Percentiles rank a stretch among this genome's conserved stretches.
These are phyloP conservation scores for Callithrix jacchus DNA, from an alignment of 2,113 vertebrate species.

Conservation along the genomic window DNA sequence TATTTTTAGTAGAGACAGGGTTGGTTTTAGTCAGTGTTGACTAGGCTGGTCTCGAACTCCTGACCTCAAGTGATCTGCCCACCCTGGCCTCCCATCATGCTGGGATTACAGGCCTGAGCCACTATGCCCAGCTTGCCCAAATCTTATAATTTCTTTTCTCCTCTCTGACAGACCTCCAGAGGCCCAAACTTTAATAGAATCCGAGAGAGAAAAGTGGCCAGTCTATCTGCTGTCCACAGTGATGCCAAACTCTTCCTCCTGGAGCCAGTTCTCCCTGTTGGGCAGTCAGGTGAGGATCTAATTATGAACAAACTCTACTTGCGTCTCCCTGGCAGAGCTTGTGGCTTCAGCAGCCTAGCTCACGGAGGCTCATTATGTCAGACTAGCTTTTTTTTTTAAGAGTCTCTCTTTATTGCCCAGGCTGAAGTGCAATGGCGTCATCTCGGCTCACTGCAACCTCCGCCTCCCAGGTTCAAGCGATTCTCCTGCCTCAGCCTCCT, in stretches of 20 bases:
- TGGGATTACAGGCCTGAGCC: too few relatives aligned
- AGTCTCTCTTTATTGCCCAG: too few relatives aligned
- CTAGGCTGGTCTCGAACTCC: too few relatives aligned
- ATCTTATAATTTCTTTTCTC: not conserved
- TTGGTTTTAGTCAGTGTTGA: too few relatives aligned
- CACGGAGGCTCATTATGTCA: not conserved
- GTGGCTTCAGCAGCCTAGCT: slow-evolving; percentile 12
- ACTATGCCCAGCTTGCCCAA: not conserved
- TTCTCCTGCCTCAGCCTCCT: too few relatives aligned
- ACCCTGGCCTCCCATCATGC: too few relatives aligned
- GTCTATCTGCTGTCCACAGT: not conserved
- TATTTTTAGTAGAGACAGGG: too few relatives aligned
- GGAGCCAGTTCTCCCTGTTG: not conserved
- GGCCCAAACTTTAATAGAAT: not conserved
- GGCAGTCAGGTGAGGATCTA: not conserved
- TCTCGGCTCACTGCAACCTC: too few relatives aligned
- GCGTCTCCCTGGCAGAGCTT: not conserved
- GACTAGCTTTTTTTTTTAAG: not conserved
- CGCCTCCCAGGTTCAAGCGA: too few relatives aligned
- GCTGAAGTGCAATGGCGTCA: too few relatives aligned
- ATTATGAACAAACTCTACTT: not conserved
- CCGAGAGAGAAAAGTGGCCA: not conserved
- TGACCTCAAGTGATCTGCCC: too few relatives aligned
- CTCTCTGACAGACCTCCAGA: not conserved
- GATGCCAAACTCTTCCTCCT: not conserved